Conservation (phyloP, 2,888 invertebrate species). For the Synergus itoensis region DNA sequence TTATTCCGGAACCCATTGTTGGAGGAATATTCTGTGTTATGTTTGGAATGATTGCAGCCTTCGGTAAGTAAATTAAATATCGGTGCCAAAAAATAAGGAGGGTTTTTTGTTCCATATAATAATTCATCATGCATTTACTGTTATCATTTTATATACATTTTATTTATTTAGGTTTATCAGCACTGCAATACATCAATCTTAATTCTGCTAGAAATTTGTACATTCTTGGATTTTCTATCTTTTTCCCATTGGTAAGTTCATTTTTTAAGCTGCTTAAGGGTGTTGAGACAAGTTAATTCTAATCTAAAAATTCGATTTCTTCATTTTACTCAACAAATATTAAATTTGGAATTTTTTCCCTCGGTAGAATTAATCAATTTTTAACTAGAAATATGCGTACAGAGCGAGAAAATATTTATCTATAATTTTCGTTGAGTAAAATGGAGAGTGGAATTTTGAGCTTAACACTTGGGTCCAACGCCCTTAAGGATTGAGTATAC, state of each 20-base stretch:
- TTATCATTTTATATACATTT: slow-evolving; percentile 42
- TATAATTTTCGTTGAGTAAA: too few relatives aligned
- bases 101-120: background rate
- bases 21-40: slow-evolving; percentile 90
- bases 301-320: too few relatives aligned
- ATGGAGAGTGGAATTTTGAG: too few relatives aligned
- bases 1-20: slow-evolving; percentile 89
- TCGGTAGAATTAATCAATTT: too few relatives aligned
- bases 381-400: too few relatives aligned
- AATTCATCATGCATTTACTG: background rate
- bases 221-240: slow-evolving; percentile 92
- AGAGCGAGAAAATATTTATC: too few relatives aligned
- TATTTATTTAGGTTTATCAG: slow-evolving; percentile 82
- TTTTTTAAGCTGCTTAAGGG: too few relatives aligned
- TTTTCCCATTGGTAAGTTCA: slow-evolving; percentile 85
- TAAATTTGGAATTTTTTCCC: too few relatives aligned
- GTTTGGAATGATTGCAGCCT: slow-evolving; percentile 91
- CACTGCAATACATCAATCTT: slow-evolving; percentile 89
- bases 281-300: too few relatives aligned
- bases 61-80: slow-evolving; percentile 79
- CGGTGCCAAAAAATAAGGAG: background rate
- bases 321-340: too few relatives aligned
- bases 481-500: too few relatives aligned
- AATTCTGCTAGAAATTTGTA: slow-evolving; percentile 93
- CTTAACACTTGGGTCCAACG: too few relatives aligned